Conservation (phyloP, 2,113 vertebrate species). For the Cottus gobio region DNA sequence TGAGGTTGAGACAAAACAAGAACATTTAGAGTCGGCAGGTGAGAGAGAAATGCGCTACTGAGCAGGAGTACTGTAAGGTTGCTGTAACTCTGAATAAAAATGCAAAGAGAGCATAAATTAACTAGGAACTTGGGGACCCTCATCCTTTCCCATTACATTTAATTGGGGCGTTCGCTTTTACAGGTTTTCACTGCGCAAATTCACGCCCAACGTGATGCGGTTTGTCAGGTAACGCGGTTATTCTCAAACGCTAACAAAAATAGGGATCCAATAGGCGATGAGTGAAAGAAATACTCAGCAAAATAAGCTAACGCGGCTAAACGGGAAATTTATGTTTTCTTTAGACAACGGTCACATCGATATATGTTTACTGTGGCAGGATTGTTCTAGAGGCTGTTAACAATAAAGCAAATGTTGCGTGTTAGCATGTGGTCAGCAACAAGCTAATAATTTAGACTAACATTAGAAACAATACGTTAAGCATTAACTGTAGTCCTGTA, state of each 20-base stretch:
- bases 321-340: too few relatives aligned
- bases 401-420: neutral
- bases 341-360: too few relatives aligned
- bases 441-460: neutral
- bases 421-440: neutral
- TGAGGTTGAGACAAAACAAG: constrained; percentile 33
- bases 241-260: too few relatives aligned
- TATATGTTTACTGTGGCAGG: too few relatives aligned
- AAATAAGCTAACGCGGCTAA: too few relatives aligned
- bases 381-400: too few relatives aligned
- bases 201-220: too few relatives aligned
- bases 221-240: too few relatives aligned
- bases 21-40: constrained; percentile 13
- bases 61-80: constrained; percentile 11
- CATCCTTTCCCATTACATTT: constrained; percentile 6
- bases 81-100: constrained; percentile 16
- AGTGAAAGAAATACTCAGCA: too few relatives aligned
- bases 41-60: neutral
- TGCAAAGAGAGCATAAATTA: neutral
- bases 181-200: too few relatives aligned
- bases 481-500: neutral
- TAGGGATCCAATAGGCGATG: too few relatives aligned
- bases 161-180: neutral
- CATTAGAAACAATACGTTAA: neutral
- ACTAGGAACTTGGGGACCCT: neutral